These are phyloP conservation scores for Leptonema lineaticorne DNA, from an alignment of 1,140 invertebrate species.

Conservation along the genomic window DNA sequence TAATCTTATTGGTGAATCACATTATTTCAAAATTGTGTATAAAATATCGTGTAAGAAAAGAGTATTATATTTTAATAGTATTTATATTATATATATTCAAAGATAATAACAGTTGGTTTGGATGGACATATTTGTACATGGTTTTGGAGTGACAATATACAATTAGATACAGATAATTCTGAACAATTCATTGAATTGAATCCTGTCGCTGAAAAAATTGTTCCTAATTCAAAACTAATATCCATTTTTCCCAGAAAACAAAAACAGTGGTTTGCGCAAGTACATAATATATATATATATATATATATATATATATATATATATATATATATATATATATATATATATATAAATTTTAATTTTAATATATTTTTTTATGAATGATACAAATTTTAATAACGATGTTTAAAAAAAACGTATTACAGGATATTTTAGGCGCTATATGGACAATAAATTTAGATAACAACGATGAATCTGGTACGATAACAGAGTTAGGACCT, in stretches of 20 bases:
- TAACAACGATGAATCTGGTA: slow-evolving; percentile 1
- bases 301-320: too few relatives aligned
- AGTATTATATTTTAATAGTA: slow-evolving; percentile 2
- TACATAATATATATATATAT: slow-evolving; percentile 45
- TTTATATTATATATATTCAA: slow-evolving; percentile 42
- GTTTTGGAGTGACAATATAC: slow-evolving; percentile 85
- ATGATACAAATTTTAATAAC: background rate
- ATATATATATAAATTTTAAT: too few relatives aligned
- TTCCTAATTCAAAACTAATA: slow-evolving; percentile 53
- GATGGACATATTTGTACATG: slow-evolving; percentile 84
- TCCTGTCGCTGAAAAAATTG: slow-evolving; percentile 76
- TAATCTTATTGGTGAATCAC: too few relatives aligned
- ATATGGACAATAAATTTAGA: slow-evolving; percentile 36
- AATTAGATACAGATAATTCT: slow-evolving; percentile 75
- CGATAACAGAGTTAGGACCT: background rate
- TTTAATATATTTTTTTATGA: background rate
- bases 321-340: too few relatives aligned
- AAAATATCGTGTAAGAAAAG: slow-evolving; percentile 4
- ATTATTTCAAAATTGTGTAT: slow-evolving; percentile 7
- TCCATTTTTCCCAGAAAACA: slow-evolving; percentile 51
- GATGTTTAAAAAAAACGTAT: background rate
- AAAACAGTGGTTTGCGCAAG: slow-evolving; percentile 72
- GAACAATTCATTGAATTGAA: slow-evolving; percentile 79
- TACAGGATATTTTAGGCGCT: slow-evolving; percentile 32
- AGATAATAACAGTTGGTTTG: slow-evolving; percentile 66